Evolutionary conservation across 2,797 vertebrate species (phyloP).

Genomic region (Loriculus beryllinus): DNA sequence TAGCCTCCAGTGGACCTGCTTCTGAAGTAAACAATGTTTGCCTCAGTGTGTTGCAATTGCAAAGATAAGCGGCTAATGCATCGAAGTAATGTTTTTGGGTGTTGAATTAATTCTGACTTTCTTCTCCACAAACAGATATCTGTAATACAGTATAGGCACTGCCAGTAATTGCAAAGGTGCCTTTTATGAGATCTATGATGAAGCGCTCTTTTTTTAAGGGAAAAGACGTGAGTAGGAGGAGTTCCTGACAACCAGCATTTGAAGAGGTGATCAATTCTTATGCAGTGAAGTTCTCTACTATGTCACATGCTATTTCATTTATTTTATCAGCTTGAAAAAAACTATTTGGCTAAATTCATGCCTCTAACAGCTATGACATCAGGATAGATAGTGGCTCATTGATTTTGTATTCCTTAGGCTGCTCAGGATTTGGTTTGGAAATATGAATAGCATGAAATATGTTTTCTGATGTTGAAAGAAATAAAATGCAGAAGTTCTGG

Average conservation of each 20-base stretch:
- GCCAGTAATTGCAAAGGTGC: neutral
- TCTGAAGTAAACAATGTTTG: neutral
- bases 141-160: neutral
- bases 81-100: neutral
- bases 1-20: neutral
- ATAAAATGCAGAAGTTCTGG: neutral
- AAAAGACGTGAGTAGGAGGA: neutral
- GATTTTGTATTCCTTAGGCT: neutral
- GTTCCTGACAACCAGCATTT: neutral
- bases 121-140: neutral
- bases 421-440: neutral
- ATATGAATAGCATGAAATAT: neutral
- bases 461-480: neutral
- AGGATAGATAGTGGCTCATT: neutral
- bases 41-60: conserved; percentile 1
- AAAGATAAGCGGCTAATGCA: conserved; percentile 26
- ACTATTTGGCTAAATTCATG: neutral
- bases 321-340: neutral
- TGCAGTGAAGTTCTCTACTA: neutral
- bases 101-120: neutral
- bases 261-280: neutral
- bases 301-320: neutral
- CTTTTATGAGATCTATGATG: neutral
- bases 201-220: neutral
- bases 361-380: neutral